Evolutionary conservation across 2,113 vertebrate genomes (phyloP).

Genomic region (Tretioscincus oriximinensis): DNA sequence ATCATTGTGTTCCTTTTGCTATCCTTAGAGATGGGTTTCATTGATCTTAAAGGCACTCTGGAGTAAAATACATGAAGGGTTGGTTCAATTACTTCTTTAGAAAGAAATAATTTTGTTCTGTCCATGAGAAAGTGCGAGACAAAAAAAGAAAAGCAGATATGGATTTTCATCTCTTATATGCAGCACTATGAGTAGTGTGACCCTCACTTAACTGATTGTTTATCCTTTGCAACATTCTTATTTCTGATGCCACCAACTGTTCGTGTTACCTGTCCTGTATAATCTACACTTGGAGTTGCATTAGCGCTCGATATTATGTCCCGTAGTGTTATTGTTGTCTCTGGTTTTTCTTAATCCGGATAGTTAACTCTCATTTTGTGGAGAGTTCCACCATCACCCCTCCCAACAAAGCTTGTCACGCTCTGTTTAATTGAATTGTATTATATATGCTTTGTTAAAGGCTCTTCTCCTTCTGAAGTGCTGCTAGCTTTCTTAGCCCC

Average conservation of each 20-base stretch:
- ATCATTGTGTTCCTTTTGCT: too few relatives aligned
- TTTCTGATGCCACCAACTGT: background rate
- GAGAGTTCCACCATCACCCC: background rate
- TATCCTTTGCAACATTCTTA: background rate
- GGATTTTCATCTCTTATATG: background rate
- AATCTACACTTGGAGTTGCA: background rate
- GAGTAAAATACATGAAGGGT: too few relatives aligned
- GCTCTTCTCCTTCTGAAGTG: background rate
- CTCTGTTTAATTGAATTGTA: conserved; percentile 23
- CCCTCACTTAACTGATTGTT: background rate
- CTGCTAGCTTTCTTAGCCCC: conserved; percentile 10
- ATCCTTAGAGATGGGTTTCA: too few relatives aligned
- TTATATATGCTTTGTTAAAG: background rate
- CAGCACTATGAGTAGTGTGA: background rate
- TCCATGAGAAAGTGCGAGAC: too few relatives aligned
- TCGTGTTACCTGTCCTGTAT: background rate
- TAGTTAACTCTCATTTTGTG: conserved; percentile 7
- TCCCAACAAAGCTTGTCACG: conserved; percentile 19
- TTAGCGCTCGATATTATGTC: background rate
- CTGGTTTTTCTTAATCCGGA: conserved; percentile 11
- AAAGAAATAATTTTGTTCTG: too few relatives aligned
- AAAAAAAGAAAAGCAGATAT: too few relatives aligned
- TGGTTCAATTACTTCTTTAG: too few relatives aligned
- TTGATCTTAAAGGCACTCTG: too few relatives aligned
- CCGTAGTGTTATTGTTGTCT: background rate